Base-by-base conservation (phyloP, 37 sponge, comb jelly and placozoan genomes). In the Aplysina aerophoba region DNA sequence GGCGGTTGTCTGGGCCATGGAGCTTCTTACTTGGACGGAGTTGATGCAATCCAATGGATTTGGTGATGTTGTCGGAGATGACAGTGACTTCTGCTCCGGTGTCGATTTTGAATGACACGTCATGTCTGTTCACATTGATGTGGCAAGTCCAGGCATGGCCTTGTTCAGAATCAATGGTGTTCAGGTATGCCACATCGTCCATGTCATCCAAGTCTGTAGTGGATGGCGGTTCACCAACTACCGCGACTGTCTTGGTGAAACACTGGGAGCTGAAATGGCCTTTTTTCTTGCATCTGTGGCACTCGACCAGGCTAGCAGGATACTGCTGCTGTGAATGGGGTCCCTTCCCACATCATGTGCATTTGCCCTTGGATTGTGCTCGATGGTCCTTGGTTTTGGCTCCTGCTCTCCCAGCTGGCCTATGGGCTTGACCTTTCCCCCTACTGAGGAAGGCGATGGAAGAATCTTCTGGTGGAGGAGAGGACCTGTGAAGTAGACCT, bases 61-160 rank as follows among this genome's bases (percentile, higher is more conserved):
- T 37, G 25, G 33, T 60, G 39, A 14, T 0, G 17, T 34, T 28
- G 16, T 57, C 80, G 12, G 66, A 79, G 12, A 86, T 86, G 15
- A 64, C 86, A 6, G 86, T 86, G 28, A 86, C 80, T 39, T 86
- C 86, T 24, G 86, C 86, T 36, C 64, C 80, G n/a, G 65, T 86
- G 81, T 86, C 87, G 22, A 84, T 35, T 31, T 84, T 84, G 73
- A 84, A 84, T n/a, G 44, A 4, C 13, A 69, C 40, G n/a, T 79
- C 59, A 22, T 74, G 61, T 21, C 59, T 33, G 40, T 62, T 41
- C 16, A 86, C 4, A 16, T 28, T 55, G 15, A 86, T 30, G 22
- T 57, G 35, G 33, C 54, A 39, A 2, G 25, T 86, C 87, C 87
- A 86, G 53, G 55, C 36, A 25, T 25, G 21, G 25, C 21, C 14